Conservation (phyloP, 2,888 invertebrate species). For the Coecobrya sp. region DNA sequence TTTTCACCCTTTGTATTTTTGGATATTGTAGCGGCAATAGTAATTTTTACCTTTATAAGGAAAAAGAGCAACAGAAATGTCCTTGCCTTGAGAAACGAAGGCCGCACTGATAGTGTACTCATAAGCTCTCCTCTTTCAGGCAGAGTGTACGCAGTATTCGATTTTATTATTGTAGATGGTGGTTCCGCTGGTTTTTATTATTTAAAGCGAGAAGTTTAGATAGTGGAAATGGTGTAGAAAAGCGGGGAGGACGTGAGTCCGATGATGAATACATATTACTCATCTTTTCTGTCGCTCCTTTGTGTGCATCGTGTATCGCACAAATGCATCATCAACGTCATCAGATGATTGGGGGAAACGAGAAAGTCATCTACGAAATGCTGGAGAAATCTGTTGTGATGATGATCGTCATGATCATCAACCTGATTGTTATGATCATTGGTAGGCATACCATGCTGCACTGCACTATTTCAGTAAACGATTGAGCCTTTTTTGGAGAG, state of each 20-base stretch:
- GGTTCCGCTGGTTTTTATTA: conserved; percentile 21
- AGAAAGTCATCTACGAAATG: background rate
- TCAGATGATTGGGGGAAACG: conserved; percentile 39
- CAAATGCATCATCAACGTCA: conserved; percentile 27
- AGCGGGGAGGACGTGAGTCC: conserved; percentile 44
- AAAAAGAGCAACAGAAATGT: background rate
- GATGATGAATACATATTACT: conserved; percentile 75
- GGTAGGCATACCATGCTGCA: conserved; percentile 24
- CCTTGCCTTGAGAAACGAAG: background rate
- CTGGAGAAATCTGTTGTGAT: conserved; percentile 29
- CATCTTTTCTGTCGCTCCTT: conserved; percentile 35
- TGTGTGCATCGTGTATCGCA: background rate
- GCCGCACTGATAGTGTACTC: background rate
- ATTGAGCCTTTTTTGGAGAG: background rate
- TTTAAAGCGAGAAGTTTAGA: conserved; percentile 57
- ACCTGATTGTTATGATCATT: conserved; percentile 37
- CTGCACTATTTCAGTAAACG: conserved; percentile 31
- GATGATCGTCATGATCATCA: background rate
- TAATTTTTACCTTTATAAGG: background rate
- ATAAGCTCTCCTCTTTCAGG: background rate
- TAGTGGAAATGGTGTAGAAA: conserved; percentile 69
- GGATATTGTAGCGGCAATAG: background rate
- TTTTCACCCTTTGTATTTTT: conserved; percentile 3
- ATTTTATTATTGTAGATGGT: conserved; percentile 3
- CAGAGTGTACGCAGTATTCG: background rate